Conservation (phyloP, 2,888 invertebrate genomes). For the Cheilosia urbana region DNA sequence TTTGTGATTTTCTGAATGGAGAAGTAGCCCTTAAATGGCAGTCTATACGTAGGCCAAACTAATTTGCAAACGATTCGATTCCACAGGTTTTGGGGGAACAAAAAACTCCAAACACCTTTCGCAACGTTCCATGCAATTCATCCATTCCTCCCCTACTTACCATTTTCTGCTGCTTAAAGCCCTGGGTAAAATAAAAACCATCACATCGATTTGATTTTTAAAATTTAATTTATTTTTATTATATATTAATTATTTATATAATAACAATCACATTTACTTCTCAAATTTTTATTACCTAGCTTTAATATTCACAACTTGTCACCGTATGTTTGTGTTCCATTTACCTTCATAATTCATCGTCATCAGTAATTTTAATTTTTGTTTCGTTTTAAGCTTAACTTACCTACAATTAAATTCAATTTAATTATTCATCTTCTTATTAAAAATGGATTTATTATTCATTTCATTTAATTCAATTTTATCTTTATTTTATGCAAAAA, state of each 20-base stretch:
- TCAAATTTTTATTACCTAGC: conserved; percentile 75
- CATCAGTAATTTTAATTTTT: background rate
- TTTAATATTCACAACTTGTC: conserved; percentile 77
- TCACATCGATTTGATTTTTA: conserved; percentile 66
- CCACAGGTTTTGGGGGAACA: too few relatives aligned
- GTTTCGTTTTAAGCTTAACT: conserved; percentile 39
- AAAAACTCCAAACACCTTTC: too few relatives aligned
- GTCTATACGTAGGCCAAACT: too few relatives aligned
- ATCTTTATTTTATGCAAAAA: conserved; percentile 60
- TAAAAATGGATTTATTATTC: conserved; percentile 31
- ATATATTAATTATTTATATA: conserved; percentile 78
- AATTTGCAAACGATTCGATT: too few relatives aligned
- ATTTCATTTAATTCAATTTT: conserved; percentile 45
- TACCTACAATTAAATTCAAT: conserved; percentile 53
- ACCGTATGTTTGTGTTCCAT: conserved; percentile 73
- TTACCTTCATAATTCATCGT: conserved; percentile 20
- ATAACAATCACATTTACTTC: conserved; percentile 83
- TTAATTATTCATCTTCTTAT: conserved; percentile 24
- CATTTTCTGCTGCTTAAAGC: too few relatives aligned
- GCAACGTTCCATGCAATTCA: too few relatives aligned
- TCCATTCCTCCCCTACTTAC: too few relatives aligned
- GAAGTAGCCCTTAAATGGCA: too few relatives aligned
- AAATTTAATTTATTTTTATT: conserved; percentile 70
- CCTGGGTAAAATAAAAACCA: conserved; percentile 12
- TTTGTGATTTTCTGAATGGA: too few relatives aligned